These are phyloP conservation scores for Athripsodes cinereus DNA, from an alignment of 2,888 invertebrate species.

Conservation along the genomic window DNA sequence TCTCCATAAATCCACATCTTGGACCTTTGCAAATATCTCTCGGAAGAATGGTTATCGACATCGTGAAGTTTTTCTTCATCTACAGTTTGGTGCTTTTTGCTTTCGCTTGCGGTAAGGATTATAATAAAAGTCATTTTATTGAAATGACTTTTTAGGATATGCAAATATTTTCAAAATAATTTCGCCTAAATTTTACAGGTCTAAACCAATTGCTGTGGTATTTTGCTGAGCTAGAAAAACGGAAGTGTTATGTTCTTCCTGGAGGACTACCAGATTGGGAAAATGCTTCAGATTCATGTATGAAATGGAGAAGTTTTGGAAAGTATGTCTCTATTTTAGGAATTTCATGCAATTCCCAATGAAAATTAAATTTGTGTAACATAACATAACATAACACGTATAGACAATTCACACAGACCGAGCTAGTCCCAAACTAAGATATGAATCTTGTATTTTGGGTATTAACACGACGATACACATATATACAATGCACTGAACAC, in stretches of 20 bases:
- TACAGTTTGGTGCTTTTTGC: constrained; percentile 84
- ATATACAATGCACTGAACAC: too few relatives aligned
- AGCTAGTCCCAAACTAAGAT: too few relatives aligned
- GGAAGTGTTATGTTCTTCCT: constrained; percentile 69
- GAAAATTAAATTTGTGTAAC: too few relatives aligned
- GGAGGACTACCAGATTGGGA: constrained; percentile 73
- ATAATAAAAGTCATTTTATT: too few relatives aligned
- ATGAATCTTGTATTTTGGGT: too few relatives aligned
- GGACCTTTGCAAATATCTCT: constrained; percentile 90
- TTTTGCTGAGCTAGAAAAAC: constrained; percentile 78
- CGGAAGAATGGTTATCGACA: constrained; percentile 84
- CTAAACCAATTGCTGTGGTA: constrained; percentile 92
- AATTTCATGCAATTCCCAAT: neutral
- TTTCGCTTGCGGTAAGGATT: constrained; percentile 78
- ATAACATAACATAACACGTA: too few relatives aligned
- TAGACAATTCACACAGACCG: too few relatives aligned
- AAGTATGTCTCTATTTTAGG: too few relatives aligned
- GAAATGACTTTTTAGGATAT: too few relatives aligned
- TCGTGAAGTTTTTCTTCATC: constrained; percentile 88
- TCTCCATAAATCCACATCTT: constrained; percentile 88
- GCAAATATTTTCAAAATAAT: neutral
- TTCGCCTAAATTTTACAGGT: too few relatives aligned
- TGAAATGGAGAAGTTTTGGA: constrained; percentile 81
- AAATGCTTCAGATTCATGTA: constrained; percentile 67
- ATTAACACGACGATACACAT: too few relatives aligned